Evolutionary conservation across 2,888 invertebrate species (phyloP).

Genomic region (Hylaea fasciaria): DNA sequence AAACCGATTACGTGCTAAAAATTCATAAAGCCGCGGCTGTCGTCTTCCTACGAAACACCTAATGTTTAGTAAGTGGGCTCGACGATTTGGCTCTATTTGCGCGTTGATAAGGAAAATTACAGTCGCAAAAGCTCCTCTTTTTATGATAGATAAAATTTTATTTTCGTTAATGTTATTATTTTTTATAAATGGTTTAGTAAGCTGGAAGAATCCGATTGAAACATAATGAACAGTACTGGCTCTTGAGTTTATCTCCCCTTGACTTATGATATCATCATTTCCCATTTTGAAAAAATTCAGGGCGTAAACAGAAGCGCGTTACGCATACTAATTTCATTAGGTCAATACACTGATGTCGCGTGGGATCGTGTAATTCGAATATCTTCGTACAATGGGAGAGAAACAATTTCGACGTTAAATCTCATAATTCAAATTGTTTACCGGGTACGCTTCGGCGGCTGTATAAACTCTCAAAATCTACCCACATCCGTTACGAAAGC

Average conservation of each 20-base stretch:
- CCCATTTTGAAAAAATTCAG: slow-evolving; percentile 77
- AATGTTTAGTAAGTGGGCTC: slow-evolving; percentile 66
- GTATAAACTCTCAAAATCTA: slow-evolving; percentile 80
- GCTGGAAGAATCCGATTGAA: slow-evolving; percentile 64
- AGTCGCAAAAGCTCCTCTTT: slow-evolving; percentile 17
- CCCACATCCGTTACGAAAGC: slow-evolving; percentile 81
- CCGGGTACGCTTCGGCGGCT: slow-evolving; percentile 69
- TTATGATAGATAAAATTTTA: slow-evolving; percentile 16
- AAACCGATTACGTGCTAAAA: slow-evolving; percentile 79
- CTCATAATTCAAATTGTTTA: slow-evolving; percentile 81
- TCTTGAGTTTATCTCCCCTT: slow-evolving; percentile 77
- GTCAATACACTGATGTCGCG: slow-evolving; percentile 75
- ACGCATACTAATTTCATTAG: slow-evolving; percentile 78
- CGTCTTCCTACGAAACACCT: slow-evolving; percentile 62
- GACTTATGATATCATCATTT: slow-evolving; percentile 82
- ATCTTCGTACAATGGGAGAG: slow-evolving; percentile 74
- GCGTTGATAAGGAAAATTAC: slow-evolving; percentile 47
- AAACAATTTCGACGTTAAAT: slow-evolving; percentile 75
- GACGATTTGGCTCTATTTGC: slow-evolving; percentile 55
- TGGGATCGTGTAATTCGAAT: slow-evolving; percentile 60
- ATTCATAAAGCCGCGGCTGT: slow-evolving; percentile 77
- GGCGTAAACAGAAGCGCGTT: slow-evolving; percentile 72
- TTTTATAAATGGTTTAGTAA: slow-evolving; percentile 31
- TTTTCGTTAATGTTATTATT: slow-evolving; percentile 11
- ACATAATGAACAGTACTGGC: slow-evolving; percentile 75